Base-by-base conservation (phyloP, 2,888 invertebrate genomes). In the Itoplectis maculator region DNA sequence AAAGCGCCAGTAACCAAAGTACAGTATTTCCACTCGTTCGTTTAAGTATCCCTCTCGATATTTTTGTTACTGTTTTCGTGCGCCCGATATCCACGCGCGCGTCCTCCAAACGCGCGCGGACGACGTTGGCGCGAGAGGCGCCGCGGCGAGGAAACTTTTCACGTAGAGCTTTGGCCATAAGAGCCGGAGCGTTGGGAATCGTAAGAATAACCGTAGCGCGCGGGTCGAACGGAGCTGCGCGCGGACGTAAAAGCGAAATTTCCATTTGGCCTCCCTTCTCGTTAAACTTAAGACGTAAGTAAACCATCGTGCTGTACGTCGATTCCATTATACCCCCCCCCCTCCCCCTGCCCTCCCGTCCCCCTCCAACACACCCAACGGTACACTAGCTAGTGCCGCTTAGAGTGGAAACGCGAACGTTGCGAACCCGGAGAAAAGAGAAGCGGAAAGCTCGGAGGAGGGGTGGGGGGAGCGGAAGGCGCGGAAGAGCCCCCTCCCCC, bases 321-420 rank as follows among this genome's bases (percentile, higher is more conserved):
- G 87, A 86, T 88, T 87, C 86, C 86, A 89, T 89, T 87, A 89
- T 68, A 77, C 77, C 68, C 65, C 68, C 65, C n/a, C n/a, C n/a
- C n/a, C n/a, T n/a, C n/a, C n/a, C n/a, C n/a, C n/a, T n/a, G n/a
- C n/a, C n/a, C n/a, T n/a, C n/a, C n/a, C n/a, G n/a, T n/a, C n/a
- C n/a, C n/a, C n/a, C n/a, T n/a, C n/a, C n/a, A n/a, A n/a, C n/a
- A n/a, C n/a, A n/a, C n/a, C n/a, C n/a, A n/a, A n/a, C n/a, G 61
- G 40, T 73, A 69, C 69, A 82, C 51, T 15, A 35, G 65, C 9
- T 15, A 35, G 65, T 9, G 61, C 20, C 72, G 63, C 47, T 82
- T 68, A 76, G 72, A 79, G 79, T 40, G 47, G 20, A 47, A 77
- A 69, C 74, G 63, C 61, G 54, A 72, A 76, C 79, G 75, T 73